Base-by-base conservation (phyloP, 1,140 invertebrate species). In the Drosophila fuyamai region DNA sequence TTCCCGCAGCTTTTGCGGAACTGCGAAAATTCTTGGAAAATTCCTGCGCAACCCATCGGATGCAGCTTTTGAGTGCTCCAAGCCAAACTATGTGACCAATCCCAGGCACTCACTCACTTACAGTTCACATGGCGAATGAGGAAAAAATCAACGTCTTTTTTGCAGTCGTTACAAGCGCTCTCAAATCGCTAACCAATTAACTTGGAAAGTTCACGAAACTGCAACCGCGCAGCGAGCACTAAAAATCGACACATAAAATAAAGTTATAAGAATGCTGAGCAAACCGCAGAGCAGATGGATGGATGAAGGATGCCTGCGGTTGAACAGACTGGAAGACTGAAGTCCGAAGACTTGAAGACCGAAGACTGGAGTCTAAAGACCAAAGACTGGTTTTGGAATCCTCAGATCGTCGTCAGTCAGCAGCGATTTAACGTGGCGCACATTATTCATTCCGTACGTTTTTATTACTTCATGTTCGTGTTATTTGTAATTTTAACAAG, bases 401-500 rank as follows among this genome's bases (percentile, higher is more conserved):
- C 41, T 29, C 50, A 10, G 59, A 61, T 61, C 48, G 59, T 51
- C 47, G 66, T 71, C 72, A 71, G 44, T 65, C 57, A 77, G 73
- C 76, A 66, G 53, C 80, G 85, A 89, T 83, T 88, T 88, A 89
- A 80, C 84, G 84, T 89, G 84, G 84, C 80, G 84, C 84, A 84
- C 84, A 89, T 89, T 89, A 89, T 89, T 89, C 84, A 90, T 89
- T 89, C 84, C 82, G 74, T 86, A 86, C 77, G 78, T 91, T 91
- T 83, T 91, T 92, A 92, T 92, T 90, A 88, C 86, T 88, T 59
- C 83, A 78, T 84, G 83, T 88, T 92, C 90, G 80, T 92, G 90
- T 91, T 92, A 92, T 92, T 92, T 92, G 90, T 92, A 92, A 92
- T 92, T 92, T 92, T 92, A 92, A 92, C 90, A 92, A 92, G 90